Evolutionary conservation across 2,113 vertebrate genomes (phyloP).

Genomic region (Echinops telfairi): DNA sequence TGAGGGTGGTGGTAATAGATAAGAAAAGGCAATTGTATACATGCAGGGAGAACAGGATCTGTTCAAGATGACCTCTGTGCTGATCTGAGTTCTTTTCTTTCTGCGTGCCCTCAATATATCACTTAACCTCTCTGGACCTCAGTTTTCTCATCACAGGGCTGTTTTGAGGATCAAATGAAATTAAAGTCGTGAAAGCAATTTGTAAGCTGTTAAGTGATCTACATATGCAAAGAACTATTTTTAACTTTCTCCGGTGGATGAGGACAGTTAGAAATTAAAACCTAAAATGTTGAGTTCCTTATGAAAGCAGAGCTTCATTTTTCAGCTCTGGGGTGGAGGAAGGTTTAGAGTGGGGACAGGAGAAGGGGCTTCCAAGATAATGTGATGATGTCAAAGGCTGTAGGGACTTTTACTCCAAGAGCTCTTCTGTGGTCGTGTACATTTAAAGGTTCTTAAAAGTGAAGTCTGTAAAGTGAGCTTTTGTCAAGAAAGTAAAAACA

Average conservation of each 20-base stretch:
- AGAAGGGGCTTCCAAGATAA: background rate
- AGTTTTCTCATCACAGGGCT: conserved; percentile 51
- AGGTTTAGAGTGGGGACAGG: too few species aligned
- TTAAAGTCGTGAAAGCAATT: conserved; percentile 63
- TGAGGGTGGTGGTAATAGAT: background rate
- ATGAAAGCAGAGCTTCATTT: background rate
- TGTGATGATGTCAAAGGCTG: background rate
- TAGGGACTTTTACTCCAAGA: background rate
- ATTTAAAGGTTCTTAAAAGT: background rate
- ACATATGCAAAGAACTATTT: conserved; percentile 40
- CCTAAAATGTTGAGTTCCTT: background rate
- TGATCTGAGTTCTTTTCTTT: background rate
- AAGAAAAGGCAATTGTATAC: background rate
- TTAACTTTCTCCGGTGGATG: conserved; percentile 15
- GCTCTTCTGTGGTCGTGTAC: background rate
- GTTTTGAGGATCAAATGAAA: conserved; percentile 59
- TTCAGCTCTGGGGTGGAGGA: background rate
- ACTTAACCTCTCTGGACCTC: conserved; percentile 35
- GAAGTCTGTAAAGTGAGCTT: background rate
- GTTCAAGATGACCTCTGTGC: background rate
- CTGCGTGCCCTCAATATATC: background rate
- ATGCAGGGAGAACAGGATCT: background rate
- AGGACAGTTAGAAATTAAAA: background rate
- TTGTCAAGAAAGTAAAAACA: background rate
- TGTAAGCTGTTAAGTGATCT: conserved; percentile 68